phyloP scores from a whole-genome alignment of 2,113 vertebrate species.

The Callocephalon fimbriatum region DNA sequence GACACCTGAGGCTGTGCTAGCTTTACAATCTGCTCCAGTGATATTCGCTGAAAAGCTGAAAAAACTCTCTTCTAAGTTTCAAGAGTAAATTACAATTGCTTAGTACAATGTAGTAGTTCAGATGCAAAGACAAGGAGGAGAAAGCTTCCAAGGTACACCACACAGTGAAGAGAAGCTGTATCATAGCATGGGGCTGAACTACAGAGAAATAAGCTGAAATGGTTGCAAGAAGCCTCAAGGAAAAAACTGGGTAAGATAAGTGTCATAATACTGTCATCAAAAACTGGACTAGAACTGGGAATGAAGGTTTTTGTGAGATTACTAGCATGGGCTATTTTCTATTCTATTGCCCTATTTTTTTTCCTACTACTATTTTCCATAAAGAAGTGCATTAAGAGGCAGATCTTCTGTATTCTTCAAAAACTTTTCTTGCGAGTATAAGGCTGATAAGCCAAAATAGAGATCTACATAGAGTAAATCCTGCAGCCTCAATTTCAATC shows the following conservation, averaged over 20 bases:
- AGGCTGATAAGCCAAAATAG: background rate
- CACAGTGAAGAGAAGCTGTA: background rate
- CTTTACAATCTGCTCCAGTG: background rate
- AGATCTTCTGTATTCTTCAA: background rate
- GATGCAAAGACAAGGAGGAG: background rate
- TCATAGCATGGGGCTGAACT: background rate
- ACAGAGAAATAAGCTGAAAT: background rate
- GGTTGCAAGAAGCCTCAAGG: background rate
- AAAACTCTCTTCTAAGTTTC: background rate
- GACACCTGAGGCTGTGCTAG: background rate
- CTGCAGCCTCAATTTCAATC: background rate
- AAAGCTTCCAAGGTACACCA: background rate
- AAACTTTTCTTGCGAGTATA: background rate
- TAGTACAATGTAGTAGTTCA: background rate
- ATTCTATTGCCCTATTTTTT: background rate
- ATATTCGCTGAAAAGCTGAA: background rate
- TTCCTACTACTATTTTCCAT: background rate
- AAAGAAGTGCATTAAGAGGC: background rate
- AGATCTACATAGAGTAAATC: background rate
- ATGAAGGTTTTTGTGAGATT: background rate
- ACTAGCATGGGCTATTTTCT: background rate
- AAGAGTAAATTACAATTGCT: background rate
- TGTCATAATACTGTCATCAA: background rate
- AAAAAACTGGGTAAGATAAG: background rate
- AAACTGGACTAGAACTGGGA: background rate